These are phyloP conservation scores for Microplitis manilae DNA, from an alignment of 2,888 invertebrate species.

Conservation along the genomic window DNA sequence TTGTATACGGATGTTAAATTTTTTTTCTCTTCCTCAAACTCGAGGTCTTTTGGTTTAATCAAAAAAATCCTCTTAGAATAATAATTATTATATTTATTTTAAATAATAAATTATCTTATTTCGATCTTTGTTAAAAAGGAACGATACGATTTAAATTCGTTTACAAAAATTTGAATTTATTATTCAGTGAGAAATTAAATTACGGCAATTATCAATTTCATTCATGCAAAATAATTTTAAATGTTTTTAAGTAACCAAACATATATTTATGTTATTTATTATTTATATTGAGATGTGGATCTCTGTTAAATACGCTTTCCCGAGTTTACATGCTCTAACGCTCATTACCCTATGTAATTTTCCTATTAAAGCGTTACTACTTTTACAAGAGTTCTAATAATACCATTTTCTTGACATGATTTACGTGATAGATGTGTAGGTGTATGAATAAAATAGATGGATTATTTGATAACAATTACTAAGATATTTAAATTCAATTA, in stretches of 20 bases:
- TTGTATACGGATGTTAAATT: background rate
- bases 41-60: background rate
- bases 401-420: background rate
- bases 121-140: no score
- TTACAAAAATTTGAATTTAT: no score
- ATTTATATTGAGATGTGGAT: background rate
- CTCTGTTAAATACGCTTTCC: conserved; percentile 18
- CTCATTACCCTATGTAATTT: conserved; percentile 7
- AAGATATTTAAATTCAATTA: background rate
- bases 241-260: background rate
- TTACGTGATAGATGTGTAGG: background rate
- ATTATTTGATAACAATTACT: background rate
- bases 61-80: background rate
- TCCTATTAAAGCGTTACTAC: background rate
- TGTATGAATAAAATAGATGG: background rate
- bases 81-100: background rate
- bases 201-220: no score
- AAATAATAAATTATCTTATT: background rate
- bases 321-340: conserved; percentile 8
- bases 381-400: background rate
- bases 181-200: no score
- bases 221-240: no score
- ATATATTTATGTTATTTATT: background rate
- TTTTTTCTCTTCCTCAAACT: background rate
- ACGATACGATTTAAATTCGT: no score